Percentiles rank a stretch among this genome's conserved stretches.
phyloP scores from a whole-genome alignment of 2,888 invertebrate genomes.

The Germaria angustata region DNA sequence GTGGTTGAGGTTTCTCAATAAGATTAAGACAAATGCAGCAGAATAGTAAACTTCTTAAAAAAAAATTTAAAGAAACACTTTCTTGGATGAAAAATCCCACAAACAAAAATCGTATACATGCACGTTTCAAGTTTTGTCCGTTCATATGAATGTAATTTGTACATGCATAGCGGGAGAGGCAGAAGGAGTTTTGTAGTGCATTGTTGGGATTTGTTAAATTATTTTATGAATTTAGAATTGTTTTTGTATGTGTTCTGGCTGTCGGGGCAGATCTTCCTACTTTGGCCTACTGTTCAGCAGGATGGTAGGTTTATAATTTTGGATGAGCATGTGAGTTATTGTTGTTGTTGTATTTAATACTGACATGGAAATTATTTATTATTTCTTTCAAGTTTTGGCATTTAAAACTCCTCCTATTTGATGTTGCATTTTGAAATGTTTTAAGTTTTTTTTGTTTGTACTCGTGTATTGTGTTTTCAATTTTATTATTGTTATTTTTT shows the following conservation, averaged over 20 bases:
- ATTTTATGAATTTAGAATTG: constrained; percentile 22
- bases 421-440: constrained; percentile 62
- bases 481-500: constrained; percentile 28
- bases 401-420: constrained; percentile 67
- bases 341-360: constrained; percentile 28
- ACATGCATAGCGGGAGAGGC: neutral
- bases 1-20: constrained; percentile 38
- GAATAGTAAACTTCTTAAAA: neutral
- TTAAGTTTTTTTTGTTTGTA: neutral
- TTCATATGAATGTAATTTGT: neutral
- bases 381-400: constrained; percentile 69
- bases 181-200: neutral
- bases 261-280: constrained; percentile 31
- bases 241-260: constrained; percentile 30
- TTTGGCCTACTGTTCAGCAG: constrained; percentile 59
- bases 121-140: neutral
- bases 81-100: neutral
- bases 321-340: constrained; percentile 35
- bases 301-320: constrained; percentile 28
- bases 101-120: constrained; percentile 10
- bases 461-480: neutral
- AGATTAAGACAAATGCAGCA: constrained; percentile 15
- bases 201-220: constrained; percentile 45
- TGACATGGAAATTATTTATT: constrained; percentile 69
- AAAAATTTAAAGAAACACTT: neutral